A percentile compares a stretch with the other conserved stretches of the same genome.
phyloP scores from a whole-genome alignment of 2,797 vertebrate species.

The Neosalanx taihuensis region DNA sequence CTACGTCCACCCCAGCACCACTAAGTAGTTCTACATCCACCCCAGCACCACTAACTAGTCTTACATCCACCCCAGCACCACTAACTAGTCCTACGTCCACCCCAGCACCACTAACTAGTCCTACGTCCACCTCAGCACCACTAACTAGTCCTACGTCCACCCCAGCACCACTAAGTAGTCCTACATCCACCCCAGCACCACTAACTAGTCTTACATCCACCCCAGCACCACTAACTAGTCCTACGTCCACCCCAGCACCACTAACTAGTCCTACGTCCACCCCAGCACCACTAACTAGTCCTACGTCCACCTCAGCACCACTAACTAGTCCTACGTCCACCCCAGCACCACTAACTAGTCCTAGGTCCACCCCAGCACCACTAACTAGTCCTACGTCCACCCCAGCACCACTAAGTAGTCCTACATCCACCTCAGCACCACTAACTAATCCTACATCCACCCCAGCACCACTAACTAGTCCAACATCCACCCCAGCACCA shows the following conservation, averaged over 20 bases:
- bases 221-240: not conserved
- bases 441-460: not conserved
- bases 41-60: not conserved
- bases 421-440: not conserved
- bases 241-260: not conserved
- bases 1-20: not conserved
- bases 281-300: not conserved
- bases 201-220: not conserved
- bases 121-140: not conserved
- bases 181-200: not conserved
- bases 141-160: not conserved
- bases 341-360: not conserved
- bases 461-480: not conserved
- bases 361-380: not conserved
- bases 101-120: no score
- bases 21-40: not conserved
- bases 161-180: not conserved
- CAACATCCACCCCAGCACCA: not conserved
- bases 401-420: not conserved
- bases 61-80: not conserved
- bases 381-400: not conserved
- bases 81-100: no score
- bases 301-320: not conserved
- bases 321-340: not conserved
- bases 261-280: not conserved